Conservation (phyloP, 64 coral and sea anemone species). For the Pocillopora damicornis region DNA sequence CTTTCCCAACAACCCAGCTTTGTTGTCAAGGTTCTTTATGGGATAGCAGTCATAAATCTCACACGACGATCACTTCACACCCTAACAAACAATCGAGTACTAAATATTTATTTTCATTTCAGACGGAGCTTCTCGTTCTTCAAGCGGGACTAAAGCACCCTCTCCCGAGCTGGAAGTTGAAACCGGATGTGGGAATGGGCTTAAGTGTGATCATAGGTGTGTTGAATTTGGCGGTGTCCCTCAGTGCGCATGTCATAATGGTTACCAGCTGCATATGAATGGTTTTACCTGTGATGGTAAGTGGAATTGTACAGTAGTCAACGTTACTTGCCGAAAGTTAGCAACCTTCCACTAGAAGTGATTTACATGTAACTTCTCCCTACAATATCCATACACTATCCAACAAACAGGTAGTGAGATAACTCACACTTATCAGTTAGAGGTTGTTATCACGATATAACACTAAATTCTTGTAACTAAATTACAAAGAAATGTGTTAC, state of each 20-base stretch:
- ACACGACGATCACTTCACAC: not conserved
- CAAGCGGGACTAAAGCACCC: constrained; percentile 15
- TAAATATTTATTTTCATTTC: not conserved
- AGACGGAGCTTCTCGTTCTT: constrained; percentile 34
- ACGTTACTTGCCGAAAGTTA: too few relatives aligned
- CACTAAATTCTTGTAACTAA: too few relatives aligned
- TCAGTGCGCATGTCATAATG: constrained; percentile 67
- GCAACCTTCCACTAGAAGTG: too few relatives aligned
- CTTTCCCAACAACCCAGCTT: not conserved
- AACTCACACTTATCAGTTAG: too few relatives aligned
- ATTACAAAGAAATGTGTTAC: too few relatives aligned
- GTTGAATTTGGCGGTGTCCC: constrained; percentile 13
- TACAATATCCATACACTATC: too few relatives aligned
- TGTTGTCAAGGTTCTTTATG: not conserved
- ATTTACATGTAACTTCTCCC: too few relatives aligned
- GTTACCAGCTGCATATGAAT: constrained; percentile 70
- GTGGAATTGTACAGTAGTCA: not conserved
- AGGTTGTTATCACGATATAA: too few relatives aligned
- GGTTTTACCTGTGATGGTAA: constrained; percentile 81
- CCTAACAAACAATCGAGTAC: too few relatives aligned
- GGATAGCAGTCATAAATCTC: not conserved
- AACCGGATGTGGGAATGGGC: constrained; percentile 30
- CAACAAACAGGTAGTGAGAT: too few relatives aligned
- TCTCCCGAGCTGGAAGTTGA: constrained; percentile 21
- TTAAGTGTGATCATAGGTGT: constrained; percentile 85